Percentiles rank a stretch among this genome's conserved stretches.
Conservation (phyloP, 2,888 invertebrate genomes). For the Tetragnatha montana region DNA sequence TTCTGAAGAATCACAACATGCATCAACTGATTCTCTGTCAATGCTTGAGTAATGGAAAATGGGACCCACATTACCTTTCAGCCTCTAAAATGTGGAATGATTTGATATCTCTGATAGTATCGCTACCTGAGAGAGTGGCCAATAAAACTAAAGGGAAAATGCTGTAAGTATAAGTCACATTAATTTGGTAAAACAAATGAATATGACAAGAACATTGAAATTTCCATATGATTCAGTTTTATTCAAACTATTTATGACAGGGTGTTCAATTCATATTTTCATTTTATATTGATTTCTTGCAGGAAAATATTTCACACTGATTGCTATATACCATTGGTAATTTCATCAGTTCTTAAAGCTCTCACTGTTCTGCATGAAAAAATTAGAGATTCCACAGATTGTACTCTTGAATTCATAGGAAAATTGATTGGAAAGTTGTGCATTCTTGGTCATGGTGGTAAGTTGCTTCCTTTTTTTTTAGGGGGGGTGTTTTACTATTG, state of each 20-base stretch:
- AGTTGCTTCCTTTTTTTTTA: neutral
- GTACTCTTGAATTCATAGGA: constrained; percentile 58
- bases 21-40: constrained; percentile 23
- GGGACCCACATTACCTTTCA: constrained; percentile 23
- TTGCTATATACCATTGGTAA: constrained; percentile 29
- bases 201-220: neutral
- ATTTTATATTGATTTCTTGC: constrained; percentile 13
- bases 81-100: constrained; percentile 54
- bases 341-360: constrained; percentile 38
- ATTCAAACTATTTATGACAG: neutral
- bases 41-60: constrained; percentile 22
- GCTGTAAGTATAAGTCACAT: constrained; percentile 39
- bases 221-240: no score
- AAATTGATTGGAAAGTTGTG: constrained; percentile 56
- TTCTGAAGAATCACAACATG: constrained; percentile 16
- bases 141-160: constrained; percentile 50
- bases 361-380: constrained; percentile 35
- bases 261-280: neutral
- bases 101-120: constrained; percentile 39
- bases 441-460: constrained; percentile 55
- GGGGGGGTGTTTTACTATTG: no score
- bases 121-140: constrained; percentile 63
- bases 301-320: constrained; percentile 52
- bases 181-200: neutral
- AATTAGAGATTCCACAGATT: constrained; percentile 25